A percentile compares a stretch with the other conserved stretches of the same genome.
phyloP scores from a whole-genome alignment of 2,113 vertebrate genomes.

The Cynopterus brachyotis region DNA sequence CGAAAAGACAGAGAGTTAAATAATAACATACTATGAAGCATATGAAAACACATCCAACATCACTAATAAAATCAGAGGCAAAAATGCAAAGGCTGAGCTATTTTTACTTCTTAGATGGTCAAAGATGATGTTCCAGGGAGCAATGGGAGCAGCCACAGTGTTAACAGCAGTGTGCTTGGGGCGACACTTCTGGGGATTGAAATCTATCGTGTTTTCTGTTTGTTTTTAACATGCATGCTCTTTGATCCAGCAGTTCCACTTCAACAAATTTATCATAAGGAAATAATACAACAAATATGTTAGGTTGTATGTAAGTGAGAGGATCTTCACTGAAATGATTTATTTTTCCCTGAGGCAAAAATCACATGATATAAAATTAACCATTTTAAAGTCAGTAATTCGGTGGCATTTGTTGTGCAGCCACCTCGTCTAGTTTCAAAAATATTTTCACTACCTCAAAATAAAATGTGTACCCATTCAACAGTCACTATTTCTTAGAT shows the following conservation, averaged over 20 bases:
- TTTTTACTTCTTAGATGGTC: not conserved
- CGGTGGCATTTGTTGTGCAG: not conserved
- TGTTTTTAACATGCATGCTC: not conserved
- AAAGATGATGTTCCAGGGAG: not conserved
- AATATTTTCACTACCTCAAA: slow-evolving; percentile 36
- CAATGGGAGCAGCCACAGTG: not conserved
- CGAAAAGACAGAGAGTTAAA: not conserved
- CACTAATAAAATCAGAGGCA: slow-evolving; percentile 9
- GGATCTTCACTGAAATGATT: not conserved
- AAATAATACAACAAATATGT: not conserved
- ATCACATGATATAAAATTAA: not conserved
- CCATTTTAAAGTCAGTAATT: slow-evolving; percentile 18
- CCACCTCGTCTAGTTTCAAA: not conserved
- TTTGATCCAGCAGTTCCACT: not conserved
- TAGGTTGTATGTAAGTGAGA: not conserved
- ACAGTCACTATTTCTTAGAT: not conserved
- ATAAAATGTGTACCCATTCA: not conserved
- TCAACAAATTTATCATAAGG: not conserved
- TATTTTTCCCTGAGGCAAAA: slow-evolving; percentile 27
- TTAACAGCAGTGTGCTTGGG: not conserved
- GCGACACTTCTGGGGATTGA: not conserved
- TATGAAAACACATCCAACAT: not conserved
- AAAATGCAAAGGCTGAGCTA: not conserved
- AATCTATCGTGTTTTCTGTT: not conserved
- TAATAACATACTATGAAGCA: not conserved